Conservation (phyloP, 2,797 vertebrate genomes). For the Stomatorhinus walkeri region DNA sequence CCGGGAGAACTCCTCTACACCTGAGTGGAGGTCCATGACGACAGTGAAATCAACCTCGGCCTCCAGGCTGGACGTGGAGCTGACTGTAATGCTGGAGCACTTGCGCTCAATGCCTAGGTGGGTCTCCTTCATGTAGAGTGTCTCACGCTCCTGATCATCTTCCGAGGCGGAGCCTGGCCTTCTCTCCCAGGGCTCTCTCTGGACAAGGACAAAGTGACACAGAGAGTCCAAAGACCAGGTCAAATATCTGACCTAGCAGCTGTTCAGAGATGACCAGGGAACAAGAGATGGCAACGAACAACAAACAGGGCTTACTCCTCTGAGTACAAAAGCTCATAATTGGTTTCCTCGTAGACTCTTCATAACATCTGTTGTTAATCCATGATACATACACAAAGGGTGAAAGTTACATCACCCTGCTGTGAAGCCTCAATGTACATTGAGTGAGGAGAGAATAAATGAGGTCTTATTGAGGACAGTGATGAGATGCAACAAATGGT, state of each 20-base stretch:
- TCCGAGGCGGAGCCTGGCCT: conserved; percentile 52
- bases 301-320: background rate
- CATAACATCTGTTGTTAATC: conserved; percentile 3
- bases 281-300: conserved; percentile 21
- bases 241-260: conserved; percentile 10
- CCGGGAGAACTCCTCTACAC: conserved; percentile 75
- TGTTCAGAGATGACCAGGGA: conserved; percentile 19
- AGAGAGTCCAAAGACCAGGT: conserved; percentile 31
- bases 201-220: conserved; percentile 44
- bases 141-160: conserved; percentile 79
- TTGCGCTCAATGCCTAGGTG: conserved; percentile 74
- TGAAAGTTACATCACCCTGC: background rate
- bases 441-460: conserved; percentile 8
- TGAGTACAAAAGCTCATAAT: background rate
- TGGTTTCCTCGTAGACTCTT: background rate
- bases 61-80: conserved; percentile 77
- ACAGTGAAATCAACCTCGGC: conserved; percentile 76
- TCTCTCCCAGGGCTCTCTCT: conserved; percentile 69
- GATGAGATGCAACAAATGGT: conserved; percentile 8
- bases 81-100: conserved; percentile 76
- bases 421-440: conserved; percentile 2
- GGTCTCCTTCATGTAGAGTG: conserved; percentile 73
- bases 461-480: background rate
- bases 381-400: background rate
- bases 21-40: conserved; percentile 67